Conservation (phyloP, 2,888 invertebrate species). For the Thymelicus acteon region DNA sequence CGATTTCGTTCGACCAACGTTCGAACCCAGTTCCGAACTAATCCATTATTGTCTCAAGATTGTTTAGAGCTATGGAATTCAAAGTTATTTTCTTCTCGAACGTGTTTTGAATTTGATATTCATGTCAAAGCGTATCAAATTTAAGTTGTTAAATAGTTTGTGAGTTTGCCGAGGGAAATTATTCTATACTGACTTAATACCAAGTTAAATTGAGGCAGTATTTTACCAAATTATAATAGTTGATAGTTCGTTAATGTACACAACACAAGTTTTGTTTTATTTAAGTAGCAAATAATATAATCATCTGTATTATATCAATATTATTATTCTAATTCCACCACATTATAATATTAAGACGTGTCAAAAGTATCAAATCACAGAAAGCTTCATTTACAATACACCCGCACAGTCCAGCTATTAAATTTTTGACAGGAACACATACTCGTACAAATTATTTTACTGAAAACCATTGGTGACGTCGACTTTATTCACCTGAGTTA, state of each 20-base stretch:
- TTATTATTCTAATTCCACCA: no score
- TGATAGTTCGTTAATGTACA: neutral
- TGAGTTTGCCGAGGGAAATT: neutral
- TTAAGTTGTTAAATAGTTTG: slow-evolving; percentile 15
- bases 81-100: slow-evolving; percentile 20
- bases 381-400: no score
- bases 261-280: no score
- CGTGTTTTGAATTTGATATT: slow-evolving; percentile 16
- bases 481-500: no score
- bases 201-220: neutral
- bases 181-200: neutral
- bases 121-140: slow-evolving; percentile 14
- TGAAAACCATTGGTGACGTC: no score
- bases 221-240: neutral
- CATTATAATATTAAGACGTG: no score
- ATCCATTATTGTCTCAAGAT: slow-evolving; percentile 22
- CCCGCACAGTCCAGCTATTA: no score
- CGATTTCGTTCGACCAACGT: slow-evolving; percentile 18
- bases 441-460: no score
- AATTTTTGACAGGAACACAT: no score
- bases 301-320: no score
- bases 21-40: slow-evolving; percentile 28
- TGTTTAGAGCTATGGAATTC: slow-evolving; percentile 22
- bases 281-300: no score
- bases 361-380: no score